These are phyloP conservation scores for Keiferia lycopersicella DNA, from an alignment of 2,888 invertebrate species.

Conservation along the genomic window DNA sequence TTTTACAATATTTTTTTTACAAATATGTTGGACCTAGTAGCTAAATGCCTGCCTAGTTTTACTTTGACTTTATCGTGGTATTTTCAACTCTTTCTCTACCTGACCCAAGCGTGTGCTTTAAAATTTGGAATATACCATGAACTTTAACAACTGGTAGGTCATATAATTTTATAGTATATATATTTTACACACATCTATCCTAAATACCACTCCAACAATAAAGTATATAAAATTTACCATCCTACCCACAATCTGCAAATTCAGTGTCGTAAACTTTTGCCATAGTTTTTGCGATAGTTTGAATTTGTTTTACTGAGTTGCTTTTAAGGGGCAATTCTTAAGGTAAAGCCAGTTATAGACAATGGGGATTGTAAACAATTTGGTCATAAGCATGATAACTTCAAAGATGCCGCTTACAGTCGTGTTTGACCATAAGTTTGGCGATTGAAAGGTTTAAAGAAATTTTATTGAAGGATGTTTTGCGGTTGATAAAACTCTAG, in stretches of 20 bases:
- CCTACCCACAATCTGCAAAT: slow-evolving; percentile 34
- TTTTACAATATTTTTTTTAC: no score
- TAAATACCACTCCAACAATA: not conserved
- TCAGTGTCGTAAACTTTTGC: slow-evolving; percentile 35
- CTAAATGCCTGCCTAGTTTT: no score
- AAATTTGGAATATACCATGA: not conserved
- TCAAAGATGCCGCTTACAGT: slow-evolving; percentile 46
- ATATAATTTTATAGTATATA: slow-evolving; percentile 1
- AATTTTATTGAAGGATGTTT: not conserved
- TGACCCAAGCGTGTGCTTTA: slow-evolving; percentile 4
- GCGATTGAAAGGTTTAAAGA: slow-evolving; percentile 14
- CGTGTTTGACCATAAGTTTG: slow-evolving; percentile 21
- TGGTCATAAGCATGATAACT: slow-evolving; percentile 39
- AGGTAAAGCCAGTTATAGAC: slow-evolving; percentile 39
- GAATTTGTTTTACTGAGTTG: slow-evolving; percentile 29
- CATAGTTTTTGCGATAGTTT: slow-evolving; percentile 31
- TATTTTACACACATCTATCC: slow-evolving; percentile 16
- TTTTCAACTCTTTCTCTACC: not conserved
- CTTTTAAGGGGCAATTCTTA: slow-evolving; percentile 35
- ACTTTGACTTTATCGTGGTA: not conserved
- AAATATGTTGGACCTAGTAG: no score
- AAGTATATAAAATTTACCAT: slow-evolving; percentile 29
- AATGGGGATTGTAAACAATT: slow-evolving; percentile 34
- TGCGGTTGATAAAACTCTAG: not conserved
- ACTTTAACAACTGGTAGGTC: not conserved